Evolutionary conservation across 2,113 vertebrate species (phyloP).

Genomic region (Ictalurus furcatus): DNA sequence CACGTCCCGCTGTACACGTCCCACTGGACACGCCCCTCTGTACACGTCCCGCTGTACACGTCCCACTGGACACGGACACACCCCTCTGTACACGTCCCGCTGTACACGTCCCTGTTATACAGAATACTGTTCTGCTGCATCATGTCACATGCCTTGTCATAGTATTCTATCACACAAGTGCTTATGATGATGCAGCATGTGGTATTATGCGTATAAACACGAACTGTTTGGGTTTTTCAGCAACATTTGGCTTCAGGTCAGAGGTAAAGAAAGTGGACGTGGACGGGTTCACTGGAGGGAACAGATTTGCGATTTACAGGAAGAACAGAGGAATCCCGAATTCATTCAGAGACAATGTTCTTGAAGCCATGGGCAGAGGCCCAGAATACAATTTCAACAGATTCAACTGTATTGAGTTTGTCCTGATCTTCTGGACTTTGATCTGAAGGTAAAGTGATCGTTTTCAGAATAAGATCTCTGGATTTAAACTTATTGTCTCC

Average conservation of each 20-base stretch:
- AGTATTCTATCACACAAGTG: neutral
- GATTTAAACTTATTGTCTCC: neutral
- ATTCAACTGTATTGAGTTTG: neutral
- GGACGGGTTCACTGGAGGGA: neutral
- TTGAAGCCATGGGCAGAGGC: neutral
- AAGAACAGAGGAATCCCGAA: neutral
- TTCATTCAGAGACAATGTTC: neutral
- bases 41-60: no score
- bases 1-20: no score
- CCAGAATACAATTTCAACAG: neutral
- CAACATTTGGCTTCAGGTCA: neutral
- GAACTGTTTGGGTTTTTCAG: neutral
- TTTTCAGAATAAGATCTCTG: neutral
- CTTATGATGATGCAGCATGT: neutral
- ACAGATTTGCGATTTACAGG: neutral
- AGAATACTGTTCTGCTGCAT: no score
- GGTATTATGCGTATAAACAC: neutral
- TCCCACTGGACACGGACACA: no score
- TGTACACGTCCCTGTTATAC: no score
- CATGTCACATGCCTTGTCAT: neutral
- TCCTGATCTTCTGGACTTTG: neutral
- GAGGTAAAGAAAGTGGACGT: neutral
- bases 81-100: no score
- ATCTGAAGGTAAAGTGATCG: neutral
- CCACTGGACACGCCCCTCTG: no score